Conservation (phyloP, 2,888 invertebrate genomes). For the Callosobruchus maculatus region DNA sequence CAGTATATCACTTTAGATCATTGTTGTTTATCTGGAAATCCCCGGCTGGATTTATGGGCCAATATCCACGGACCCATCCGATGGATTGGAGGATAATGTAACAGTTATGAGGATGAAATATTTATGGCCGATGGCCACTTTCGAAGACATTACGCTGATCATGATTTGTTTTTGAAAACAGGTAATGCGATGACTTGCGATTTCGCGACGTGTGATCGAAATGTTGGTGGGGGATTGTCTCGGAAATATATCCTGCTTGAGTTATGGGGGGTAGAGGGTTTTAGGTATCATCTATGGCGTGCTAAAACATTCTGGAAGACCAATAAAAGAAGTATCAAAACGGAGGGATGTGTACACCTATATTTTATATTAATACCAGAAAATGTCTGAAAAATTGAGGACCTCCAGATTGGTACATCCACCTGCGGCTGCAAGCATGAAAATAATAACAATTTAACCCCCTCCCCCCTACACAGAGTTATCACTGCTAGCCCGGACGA, state of each 20-base stretch:
- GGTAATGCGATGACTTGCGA: not conserved
- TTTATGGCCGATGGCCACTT: constrained; percentile 30
- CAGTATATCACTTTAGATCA: constrained; percentile 36
- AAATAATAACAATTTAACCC: too few relatives aligned
- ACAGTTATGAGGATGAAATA: constrained; percentile 40
- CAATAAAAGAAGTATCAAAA: too few relatives aligned
- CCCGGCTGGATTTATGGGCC: constrained; percentile 37
- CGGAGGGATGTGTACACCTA: too few relatives aligned
- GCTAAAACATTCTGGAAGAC: too few relatives aligned
- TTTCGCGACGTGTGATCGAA: not conserved
- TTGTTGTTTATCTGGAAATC: constrained; percentile 41
- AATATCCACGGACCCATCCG: constrained; percentile 34
- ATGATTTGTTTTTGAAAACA: constrained; percentile 23
- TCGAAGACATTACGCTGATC: constrained; percentile 20
- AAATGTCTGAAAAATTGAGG: too few relatives aligned
- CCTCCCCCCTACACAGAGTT: too few relatives aligned
- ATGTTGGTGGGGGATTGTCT: not conserved
- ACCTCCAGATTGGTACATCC: too few relatives aligned
- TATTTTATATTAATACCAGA: too few relatives aligned
- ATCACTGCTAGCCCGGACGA: too few relatives aligned
- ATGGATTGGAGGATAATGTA: constrained; percentile 41
- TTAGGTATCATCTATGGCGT: too few relatives aligned
- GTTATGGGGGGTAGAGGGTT: not conserved
- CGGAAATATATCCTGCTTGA: not conserved
- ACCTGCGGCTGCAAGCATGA: too few relatives aligned